Conservation (phyloP, 2,113 vertebrate species). For the Osmerus mordax region DNA sequence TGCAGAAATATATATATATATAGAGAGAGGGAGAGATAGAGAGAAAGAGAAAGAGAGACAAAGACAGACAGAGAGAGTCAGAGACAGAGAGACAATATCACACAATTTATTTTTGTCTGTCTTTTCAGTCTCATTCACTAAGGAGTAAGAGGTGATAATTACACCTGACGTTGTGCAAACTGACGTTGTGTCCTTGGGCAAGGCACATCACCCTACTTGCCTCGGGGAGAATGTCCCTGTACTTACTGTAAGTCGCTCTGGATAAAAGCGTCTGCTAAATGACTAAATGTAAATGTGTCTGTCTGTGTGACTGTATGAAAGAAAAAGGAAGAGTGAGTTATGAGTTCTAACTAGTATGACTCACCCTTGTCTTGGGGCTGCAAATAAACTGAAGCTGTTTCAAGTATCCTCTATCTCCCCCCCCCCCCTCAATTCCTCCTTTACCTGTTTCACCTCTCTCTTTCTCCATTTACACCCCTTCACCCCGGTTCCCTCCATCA, state of each 20-base stretch:
- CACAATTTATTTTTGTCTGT: no score
- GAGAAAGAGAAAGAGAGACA: neutral
- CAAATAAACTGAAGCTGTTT: neutral
- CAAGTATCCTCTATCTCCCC: neutral
- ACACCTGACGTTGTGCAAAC: no score
- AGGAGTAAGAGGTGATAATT: neutral
- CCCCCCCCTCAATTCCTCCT: neutral
- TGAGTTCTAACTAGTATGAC: neutral
- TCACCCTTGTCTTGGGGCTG: neutral
- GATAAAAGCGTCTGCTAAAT: no score
- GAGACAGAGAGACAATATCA: neutral
- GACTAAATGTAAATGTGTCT: no score
- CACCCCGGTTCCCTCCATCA: neutral
- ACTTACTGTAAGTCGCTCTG: no score
- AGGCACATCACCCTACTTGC: no score
- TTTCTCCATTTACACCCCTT: neutral
- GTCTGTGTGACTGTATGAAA: neutral
- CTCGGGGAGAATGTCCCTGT: no score
- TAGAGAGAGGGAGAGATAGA: conserved; percentile 2
- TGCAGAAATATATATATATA: conserved; percentile 3
- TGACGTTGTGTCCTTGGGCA: no score
- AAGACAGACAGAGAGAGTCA: conserved; percentile 8
- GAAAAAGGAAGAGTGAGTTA: neutral
- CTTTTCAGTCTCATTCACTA: no score
- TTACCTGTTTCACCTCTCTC: neutral